Conservation (phyloP, 2,797 vertebrate genomes). For the Martes flavigula region DNA sequence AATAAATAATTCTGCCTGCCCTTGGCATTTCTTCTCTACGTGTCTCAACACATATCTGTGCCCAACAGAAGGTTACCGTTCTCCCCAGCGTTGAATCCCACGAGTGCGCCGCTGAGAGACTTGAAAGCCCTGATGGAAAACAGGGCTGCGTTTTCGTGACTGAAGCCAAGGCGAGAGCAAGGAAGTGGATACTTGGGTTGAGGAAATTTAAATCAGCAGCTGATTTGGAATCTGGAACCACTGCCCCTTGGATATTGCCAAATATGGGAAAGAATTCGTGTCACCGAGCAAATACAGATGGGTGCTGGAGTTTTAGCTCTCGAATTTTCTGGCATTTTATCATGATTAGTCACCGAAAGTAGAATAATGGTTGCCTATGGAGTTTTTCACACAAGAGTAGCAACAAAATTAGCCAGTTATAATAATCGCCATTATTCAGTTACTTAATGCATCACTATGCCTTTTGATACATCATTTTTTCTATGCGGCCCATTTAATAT, state of each 20-base stretch:
- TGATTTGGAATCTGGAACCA: not conserved
- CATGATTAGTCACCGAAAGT: not conserved
- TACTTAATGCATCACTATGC: accelerated
- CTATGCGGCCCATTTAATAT: not conserved
- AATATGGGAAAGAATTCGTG: conserved; percentile 53
- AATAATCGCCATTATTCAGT: not conserved
- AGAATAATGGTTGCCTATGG: accelerated
- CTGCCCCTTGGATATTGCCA: not conserved
- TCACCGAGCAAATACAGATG: not conserved
- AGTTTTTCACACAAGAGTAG: not conserved
- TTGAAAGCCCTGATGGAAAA: conserved; percentile 6
- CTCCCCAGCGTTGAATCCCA: conserved; percentile 40
- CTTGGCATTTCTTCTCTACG: conserved; percentile 52
- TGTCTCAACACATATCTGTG: conserved; percentile 67
- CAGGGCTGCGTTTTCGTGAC: conserved; percentile 45
- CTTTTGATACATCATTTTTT: accelerated
- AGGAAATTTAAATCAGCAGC: conserved; percentile 29
- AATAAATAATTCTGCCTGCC: conserved; percentile 66
- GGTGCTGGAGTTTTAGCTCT: not conserved
- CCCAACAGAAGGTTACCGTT: not conserved
- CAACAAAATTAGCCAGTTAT: not conserved
- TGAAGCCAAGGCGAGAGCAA: not conserved
- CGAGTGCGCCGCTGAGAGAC: conserved; percentile 36
- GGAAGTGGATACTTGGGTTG: conserved; percentile 47
- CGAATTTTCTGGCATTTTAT: not conserved